Evolutionary conservation across 2,797 vertebrate genomes (phyloP), one percentile per base, ranked within the genome.

Genomic region (Poecilia velifera): DNA sequence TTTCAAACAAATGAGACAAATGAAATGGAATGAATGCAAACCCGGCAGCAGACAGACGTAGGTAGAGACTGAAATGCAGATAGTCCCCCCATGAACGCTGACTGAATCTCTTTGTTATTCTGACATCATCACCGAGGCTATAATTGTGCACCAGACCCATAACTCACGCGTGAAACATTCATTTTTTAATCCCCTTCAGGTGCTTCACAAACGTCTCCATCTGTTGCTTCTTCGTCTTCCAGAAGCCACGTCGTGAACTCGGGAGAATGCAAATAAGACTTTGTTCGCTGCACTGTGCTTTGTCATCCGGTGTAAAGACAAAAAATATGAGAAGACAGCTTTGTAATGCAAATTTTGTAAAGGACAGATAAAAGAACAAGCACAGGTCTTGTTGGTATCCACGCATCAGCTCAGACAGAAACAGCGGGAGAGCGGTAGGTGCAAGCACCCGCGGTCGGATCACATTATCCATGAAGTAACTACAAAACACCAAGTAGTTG

Each of bases 71-170:
- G 75, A 47, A 43, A 80, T 74, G 57, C 47, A 74, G 16, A 14
- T 75, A 85, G 8, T 14, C 79, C 74, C 57, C 57, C 76, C 41
- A 41, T 41, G 77, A 80, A 84, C 81, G 77, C 81, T 89, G 82
- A 81, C 75, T 81, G 78, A 83, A 87, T 72, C 51, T 36, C 66
- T 82, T 74, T 73, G 68, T 70, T 66, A 45, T 70, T 77, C 41
- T 8, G 34, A 51, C 76, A 39, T 79, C 13, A 57, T 82, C 22
- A n/a, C 28, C 4, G 34, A 64, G 62, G 71, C 66, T 74, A 46
- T 79, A 78, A 87, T 88, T 89, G 89, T 89, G 86, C 81, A 82
- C 86, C 74, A 84, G 53, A 76, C 70, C 72, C 72, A 70, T 41
- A 80, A 81, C 76, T 74, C 36, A 45, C 71, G 34, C 51, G 82